phyloP scores from a whole-genome alignment of 2,797 vertebrate genomes.

The Poliocrania exsul region DNA sequence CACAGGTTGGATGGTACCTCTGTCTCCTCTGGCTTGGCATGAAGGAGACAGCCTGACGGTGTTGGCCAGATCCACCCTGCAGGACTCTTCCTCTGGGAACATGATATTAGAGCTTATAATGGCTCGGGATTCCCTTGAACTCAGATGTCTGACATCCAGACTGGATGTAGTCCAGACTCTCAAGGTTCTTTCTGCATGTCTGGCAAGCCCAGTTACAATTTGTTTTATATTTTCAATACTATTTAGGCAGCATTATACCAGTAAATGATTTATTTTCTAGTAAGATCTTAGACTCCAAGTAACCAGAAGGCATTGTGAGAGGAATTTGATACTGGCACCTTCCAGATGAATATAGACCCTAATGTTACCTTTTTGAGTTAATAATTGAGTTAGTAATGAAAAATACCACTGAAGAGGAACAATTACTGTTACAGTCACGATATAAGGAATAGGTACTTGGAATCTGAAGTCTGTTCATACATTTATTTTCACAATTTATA shows the following conservation, averaged over 20 bases:
- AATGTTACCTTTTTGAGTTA: neutral
- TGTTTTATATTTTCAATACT: slow-evolving; percentile 5
- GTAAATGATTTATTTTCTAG: slow-evolving; percentile 4
- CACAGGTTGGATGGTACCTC: neutral
- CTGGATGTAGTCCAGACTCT: slow-evolving; percentile 14
- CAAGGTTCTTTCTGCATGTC: slow-evolving; percentile 21
- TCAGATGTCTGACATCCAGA: slow-evolving; percentile 31
- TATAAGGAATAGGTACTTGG: neutral
- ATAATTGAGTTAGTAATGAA: neutral
- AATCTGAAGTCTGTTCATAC: neutral
- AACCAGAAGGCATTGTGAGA: neutral
- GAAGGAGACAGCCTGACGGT: neutral
- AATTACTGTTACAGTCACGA: neutral
- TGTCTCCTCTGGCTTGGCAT: neutral
- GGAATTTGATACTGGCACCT: neutral
- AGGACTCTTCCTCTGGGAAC: neutral
- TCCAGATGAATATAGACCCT: neutral
- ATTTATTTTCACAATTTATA: neutral
- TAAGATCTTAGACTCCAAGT: neutral
- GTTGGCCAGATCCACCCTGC: neutral
- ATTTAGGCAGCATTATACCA: neutral
- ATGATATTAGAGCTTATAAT: slow-evolving; percentile 2
- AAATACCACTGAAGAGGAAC: neutral
- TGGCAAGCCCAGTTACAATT: slow-evolving; percentile 21
- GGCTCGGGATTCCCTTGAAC: neutral